phyloP scores from a whole-genome alignment of 2,888 invertebrate genomes.

The Cheilosia vulpina region DNA sequence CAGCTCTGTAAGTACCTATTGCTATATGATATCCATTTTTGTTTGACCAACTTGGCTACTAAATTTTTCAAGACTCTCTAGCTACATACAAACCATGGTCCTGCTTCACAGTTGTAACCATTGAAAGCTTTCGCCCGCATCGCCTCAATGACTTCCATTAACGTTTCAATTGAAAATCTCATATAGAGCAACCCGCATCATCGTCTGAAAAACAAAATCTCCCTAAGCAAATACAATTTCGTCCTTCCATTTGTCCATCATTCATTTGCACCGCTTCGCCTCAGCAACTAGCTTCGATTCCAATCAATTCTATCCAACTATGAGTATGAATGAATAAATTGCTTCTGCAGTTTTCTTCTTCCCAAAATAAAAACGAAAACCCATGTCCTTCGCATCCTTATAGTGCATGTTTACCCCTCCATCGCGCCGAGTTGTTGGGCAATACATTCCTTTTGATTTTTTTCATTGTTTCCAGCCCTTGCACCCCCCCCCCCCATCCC shows the following conservation, averaged over 20 bases:
- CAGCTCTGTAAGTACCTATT: too few relatives aligned
- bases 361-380: not conserved
- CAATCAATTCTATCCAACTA: conserved; percentile 46
- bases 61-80: too few relatives aligned
- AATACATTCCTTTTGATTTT: conserved; percentile 50
- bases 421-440: conserved; percentile 17
- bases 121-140: not conserved
- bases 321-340: conserved; percentile 39
- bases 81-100: too few relatives aligned
- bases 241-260: conserved; percentile 35
- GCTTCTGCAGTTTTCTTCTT: conserved; percentile 6
- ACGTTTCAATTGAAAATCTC: not conserved
- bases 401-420: conserved; percentile 10
- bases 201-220: not conserved
- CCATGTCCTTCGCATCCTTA: conserved; percentile 30
- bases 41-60: too few relatives aligned
- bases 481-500: too few relatives aligned
- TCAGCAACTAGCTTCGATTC: conserved; percentile 43
- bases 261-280: conserved; percentile 45
- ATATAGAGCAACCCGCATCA: not conserved
- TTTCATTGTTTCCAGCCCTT: conserved; percentile 52
- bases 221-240: conserved; percentile 19
- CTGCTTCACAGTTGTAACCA: too few relatives aligned
- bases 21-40: too few relatives aligned
- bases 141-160: conserved; percentile 2